These are phyloP conservation scores for Piprites chloris DNA, from an alignment of 2,113 vertebrate species.

Conservation along the genomic window DNA sequence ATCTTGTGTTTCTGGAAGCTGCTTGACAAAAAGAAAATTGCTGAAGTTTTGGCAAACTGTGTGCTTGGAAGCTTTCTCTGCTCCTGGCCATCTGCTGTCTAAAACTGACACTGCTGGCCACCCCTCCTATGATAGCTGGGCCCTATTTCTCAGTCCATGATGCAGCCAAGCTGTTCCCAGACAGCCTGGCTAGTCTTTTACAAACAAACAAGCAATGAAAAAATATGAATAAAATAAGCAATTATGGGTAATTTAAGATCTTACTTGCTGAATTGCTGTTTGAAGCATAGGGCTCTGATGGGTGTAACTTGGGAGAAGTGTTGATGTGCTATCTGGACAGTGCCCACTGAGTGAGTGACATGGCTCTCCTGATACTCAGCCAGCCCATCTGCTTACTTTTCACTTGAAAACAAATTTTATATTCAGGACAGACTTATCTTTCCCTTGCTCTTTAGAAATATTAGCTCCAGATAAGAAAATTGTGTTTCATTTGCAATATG, in stretches of 20 bases:
- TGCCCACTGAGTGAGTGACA: conserved; percentile 14
- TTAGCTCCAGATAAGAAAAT: not conserved
- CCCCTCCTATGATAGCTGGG: not conserved
- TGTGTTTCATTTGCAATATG: not conserved
- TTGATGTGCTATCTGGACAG: conserved; percentile 51
- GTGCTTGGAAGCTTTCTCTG: conserved; percentile 42
- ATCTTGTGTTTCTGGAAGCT: conserved; percentile 20
- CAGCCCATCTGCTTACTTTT: conserved; percentile 52
- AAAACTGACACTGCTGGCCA: conserved; percentile 8
- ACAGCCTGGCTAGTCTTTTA: conserved; percentile 43
- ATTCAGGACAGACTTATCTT: not conserved
- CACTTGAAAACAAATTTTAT: conserved; percentile 28
- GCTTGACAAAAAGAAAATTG: conserved; percentile 3
- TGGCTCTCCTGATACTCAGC: not conserved
- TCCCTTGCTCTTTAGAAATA: not conserved
- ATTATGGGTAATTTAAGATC: conserved; percentile 32
- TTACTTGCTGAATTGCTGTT: not conserved
- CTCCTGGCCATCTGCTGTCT: conserved; percentile 48
- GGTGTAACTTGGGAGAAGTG: not conserved
- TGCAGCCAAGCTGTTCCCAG: conserved; percentile 59
- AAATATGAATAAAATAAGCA: not conserved
- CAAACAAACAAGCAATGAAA: conserved; percentile 35
- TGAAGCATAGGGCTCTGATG: not conserved
- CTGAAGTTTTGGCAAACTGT: conserved; percentile 33
- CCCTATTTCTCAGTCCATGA: conserved; percentile 16